These are phyloP conservation scores for Lemur catta DNA, from an alignment of 2,797 vertebrate species.

Conservation along the genomic window DNA sequence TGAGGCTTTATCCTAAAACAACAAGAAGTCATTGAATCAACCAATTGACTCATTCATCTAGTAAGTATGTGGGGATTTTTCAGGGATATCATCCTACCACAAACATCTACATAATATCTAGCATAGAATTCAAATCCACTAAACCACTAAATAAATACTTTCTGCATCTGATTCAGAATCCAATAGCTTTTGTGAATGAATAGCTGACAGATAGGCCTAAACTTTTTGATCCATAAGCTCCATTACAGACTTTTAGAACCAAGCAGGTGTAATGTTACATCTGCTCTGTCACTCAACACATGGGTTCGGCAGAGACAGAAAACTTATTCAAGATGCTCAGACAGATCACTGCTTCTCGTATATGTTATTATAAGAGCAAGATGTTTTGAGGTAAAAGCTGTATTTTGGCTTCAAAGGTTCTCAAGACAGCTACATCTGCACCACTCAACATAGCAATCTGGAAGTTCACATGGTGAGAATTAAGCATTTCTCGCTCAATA, in stretches of 20 bases:
- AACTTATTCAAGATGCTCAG: conserved; percentile 9
- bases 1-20: not conserved
- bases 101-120: not conserved
- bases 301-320: conserved; percentile 27
- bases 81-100: not conserved
- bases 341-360: not conserved
- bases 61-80: not conserved
- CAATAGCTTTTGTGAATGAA: not conserved
- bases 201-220: not conserved
- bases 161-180: not conserved
- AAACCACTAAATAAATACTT: not conserved
- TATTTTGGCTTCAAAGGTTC: conserved; percentile 68
- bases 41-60: not conserved
- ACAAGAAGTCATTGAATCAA: conserved; percentile 10
- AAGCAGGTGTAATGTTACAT: not conserved
- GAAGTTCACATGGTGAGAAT: conserved; percentile 65
- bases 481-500: conserved; percentile 60
- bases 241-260: conserved; percentile 14
- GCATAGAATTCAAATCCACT: not conserved
- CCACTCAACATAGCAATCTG: conserved; percentile 64
- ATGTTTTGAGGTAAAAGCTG: conserved; percentile 59
- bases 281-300: not conserved
- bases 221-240: conserved; percentile 8
- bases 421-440: conserved; percentile 53
- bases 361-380: conserved; percentile 29